Base-by-base conservation (phyloP, 2,888 invertebrate genomes). In the Tenthredo livida region DNA sequence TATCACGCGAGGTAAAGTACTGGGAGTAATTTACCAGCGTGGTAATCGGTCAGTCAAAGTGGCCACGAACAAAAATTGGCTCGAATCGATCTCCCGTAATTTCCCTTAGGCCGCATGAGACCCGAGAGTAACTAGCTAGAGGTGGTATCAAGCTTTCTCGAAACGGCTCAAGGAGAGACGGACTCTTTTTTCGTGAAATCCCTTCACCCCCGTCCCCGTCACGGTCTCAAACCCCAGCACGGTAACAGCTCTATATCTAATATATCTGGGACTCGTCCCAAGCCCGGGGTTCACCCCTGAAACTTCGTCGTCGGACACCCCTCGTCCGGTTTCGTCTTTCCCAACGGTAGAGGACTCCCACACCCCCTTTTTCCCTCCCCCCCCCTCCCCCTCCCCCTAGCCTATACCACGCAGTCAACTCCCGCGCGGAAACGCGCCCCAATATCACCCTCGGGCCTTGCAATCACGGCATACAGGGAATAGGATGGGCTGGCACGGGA, bases 401-500 rank as follows among this genome's bases (percentile, higher is more conserved):
- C 29, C 33, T 85, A 54, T 54, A 84, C 72, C 84, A 47, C 80
- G 54, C 80, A 58, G 80, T 80, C 61, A 80, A 80, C 80, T 80
- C 80, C 80, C 77, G 61, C 86, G 72, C 21, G 61, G 84, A 89
- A 89, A 90, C 90, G 90, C 91, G 90, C 90, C 91, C 92, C 90
- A 90, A 92, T 92, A 91, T 92, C 90, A 90, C 92, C 92, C 90
- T 89, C 88, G 89, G 91, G 91, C 90, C 90, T 89, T 89, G 91
- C 92, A 92, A 93, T 92, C 92, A 92, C 90, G 89, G 90, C 90
- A 88, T 90, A 90, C 91, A 90, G 89, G 90, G 91, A 91, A 91
- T 91, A 90, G 91, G 91, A 91, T 89, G 91, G 84, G 85, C 85
- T 82, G 86, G 87, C 84, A 85, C 85, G 87, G 87, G 88, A 87